Evolutionary conservation across 2,113 vertebrate species (phyloP).

Genomic region (Pyxicephalus adspersus): DNA sequence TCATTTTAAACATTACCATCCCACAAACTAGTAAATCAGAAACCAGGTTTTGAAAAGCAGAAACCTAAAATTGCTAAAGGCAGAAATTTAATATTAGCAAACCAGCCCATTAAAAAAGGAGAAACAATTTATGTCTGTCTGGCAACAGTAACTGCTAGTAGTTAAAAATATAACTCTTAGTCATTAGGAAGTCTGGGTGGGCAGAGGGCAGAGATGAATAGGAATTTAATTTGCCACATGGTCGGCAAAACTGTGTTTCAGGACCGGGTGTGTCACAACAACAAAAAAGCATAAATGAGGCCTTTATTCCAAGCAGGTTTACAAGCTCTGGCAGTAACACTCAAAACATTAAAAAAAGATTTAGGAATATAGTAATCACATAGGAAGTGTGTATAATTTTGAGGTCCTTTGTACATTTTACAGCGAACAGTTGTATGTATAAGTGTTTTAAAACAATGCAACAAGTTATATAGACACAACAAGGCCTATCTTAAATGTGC

Average conservation of each 20-base stretch:
- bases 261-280: slow-evolving; percentile 51
- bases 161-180: slow-evolving; percentile 65
- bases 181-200: slow-evolving; percentile 60
- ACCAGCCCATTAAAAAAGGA: slow-evolving; percentile 52
- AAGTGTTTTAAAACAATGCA: background rate
- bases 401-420: background rate
- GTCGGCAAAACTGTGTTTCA: slow-evolving; percentile 61
- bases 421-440: background rate
- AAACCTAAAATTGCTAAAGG: slow-evolving; percentile 58
- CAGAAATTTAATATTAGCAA: slow-evolving; percentile 60
- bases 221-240: slow-evolving; percentile 63
- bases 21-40: slow-evolving; percentile 55
- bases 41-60: slow-evolving; percentile 60
- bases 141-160: slow-evolving; percentile 61
- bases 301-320: slow-evolving; percentile 18
- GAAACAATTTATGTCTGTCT: slow-evolving; percentile 54
- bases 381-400: background rate
- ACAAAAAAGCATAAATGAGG: slow-evolving; percentile 20
- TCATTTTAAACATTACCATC: slow-evolving; percentile 25
- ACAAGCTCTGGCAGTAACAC: slow-evolving; percentile 1
- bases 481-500: too few relatives aligned
- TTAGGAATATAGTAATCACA: background rate
- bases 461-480: too few relatives aligned
- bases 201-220: slow-evolving; percentile 58
- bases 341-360: slow-evolving; percentile 6